phyloP scores from a whole-genome alignment of 92 coral and sea anemone genomes.

The Muricea muricata region DNA sequence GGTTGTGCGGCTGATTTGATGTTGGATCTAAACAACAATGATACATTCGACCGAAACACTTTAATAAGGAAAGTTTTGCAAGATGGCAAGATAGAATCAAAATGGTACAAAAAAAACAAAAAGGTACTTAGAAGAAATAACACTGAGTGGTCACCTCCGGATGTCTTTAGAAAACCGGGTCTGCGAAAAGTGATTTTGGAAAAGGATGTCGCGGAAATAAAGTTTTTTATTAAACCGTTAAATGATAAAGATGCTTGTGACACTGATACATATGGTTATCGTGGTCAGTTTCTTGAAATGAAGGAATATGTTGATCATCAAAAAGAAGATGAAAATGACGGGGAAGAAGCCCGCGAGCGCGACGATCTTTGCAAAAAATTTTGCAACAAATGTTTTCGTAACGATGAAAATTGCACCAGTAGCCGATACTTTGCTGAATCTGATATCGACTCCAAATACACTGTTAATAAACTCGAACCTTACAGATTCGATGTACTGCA shows the following conservation, averaged over 20 bases:
- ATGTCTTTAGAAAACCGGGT: background rate
- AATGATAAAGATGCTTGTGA: background rate
- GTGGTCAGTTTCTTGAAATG: conserved; percentile 1
- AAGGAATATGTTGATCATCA: background rate
- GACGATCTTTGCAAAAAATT: background rate
- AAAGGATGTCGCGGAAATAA: background rate
- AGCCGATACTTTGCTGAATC: background rate
- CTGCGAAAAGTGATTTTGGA: background rate
- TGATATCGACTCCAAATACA: background rate
- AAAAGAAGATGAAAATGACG: background rate
- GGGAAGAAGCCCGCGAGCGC: background rate
- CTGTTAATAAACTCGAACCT: background rate
- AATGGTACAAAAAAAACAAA: too few species aligned
- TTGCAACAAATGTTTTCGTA: too few species aligned
- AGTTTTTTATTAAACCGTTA: background rate
- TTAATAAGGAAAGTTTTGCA: background rate
- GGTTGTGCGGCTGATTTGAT: background rate
- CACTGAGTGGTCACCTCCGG: background rate
- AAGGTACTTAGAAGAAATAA: background rate
- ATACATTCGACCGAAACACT: background rate
- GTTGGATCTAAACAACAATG: background rate
- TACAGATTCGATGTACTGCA: background rate
- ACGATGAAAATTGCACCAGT: background rate
- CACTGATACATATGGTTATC: background rate
- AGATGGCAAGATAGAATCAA: background rate